Base-by-base conservation (phyloP, 2,888 invertebrate species). In the Xestia ashworthii region DNA sequence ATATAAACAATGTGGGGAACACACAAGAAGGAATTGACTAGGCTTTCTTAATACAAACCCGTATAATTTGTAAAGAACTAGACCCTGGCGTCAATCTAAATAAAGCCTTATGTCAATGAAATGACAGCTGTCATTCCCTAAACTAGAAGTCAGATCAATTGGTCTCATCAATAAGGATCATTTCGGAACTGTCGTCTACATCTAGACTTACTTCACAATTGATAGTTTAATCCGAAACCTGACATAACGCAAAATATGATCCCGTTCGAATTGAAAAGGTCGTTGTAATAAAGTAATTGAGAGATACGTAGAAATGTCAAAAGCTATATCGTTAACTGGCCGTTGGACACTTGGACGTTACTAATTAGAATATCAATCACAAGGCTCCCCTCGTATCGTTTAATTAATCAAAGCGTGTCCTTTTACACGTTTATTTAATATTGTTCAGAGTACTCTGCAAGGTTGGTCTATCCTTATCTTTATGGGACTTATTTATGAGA, bases 351-450 rank as follows among this genome's bases (percentile, higher is more conserved):
- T 55, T 76, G 71, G 80, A 76, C 76, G n/a, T 19, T 60, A 46
- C 74, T 88, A 88, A 88, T 88, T 87, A 88, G 78, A 84, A 88
- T 88, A 88, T 88, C 81, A 88, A 88, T 88, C 88, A 80, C 81
- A 81, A 81, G 87, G 83, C 74, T 81, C 87, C 78, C 82, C 84
- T 82, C 64, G 53, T 71, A 85, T 69, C 62, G 77, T 78, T 76
- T 65, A 74, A 88, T 88, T 88, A 86, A 83, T 80, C 53, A 80
- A 50, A 76, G 62, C 64, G 78, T 78, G 76, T 88, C 78, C 76
- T 81, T 87, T 78, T 79, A 82, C 85, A 73, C 50, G 71, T 82
- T 80, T 70, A 74, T 87, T 80, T 55, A 67, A 81, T 80, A 81
- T 71, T 64, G 50, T 75, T 76, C 76, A 76, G 75, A 73, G 53